Conservation (phyloP, 2,113 vertebrate genomes). For the Hypocryptadius cinnamomeus region DNA sequence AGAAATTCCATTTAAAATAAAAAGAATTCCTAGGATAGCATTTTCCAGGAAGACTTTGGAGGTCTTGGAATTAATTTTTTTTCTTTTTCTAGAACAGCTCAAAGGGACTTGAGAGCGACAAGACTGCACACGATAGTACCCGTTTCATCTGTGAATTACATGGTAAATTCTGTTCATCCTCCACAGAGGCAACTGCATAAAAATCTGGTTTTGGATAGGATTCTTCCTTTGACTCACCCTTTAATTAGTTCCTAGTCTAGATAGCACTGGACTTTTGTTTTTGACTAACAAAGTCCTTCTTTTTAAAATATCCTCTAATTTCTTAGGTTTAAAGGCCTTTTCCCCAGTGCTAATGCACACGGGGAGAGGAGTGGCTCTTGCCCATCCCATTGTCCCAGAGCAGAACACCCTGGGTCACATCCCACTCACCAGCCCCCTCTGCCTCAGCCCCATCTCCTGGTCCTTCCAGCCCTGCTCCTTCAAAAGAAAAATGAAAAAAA, state of each 20-base stretch:
- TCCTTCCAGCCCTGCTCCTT: neutral
- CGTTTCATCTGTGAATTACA: too few species aligned
- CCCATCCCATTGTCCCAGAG: neutral
- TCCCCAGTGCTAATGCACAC: accelerated
- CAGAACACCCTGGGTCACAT: neutral
- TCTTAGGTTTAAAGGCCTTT: neutral
- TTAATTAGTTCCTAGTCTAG: neutral
- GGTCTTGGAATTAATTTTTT: neutral
- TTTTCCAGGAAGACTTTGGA: neutral
- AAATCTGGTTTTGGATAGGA: neutral
- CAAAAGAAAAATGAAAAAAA: neutral
- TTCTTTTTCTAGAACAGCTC: neutral
- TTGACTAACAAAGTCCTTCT: neutral
- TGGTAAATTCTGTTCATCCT: neutral
- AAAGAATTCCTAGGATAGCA: neutral
- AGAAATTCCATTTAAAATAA: neutral
- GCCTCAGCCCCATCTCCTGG: neutral
- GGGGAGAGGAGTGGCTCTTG: neutral
- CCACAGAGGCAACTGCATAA: neutral
- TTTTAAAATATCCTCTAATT: neutral
- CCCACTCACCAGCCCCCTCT: neutral
- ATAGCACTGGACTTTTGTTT: neutral
- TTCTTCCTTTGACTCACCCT: neutral
- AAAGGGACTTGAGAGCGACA: neutral
- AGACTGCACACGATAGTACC: accelerated